A percentile compares a stretch with the other conserved stretches of the same genome.
These are phyloP conservation scores for Numenius arquata DNA, from an alignment of 2,113 vertebrate species.

Conservation along the genomic window DNA sequence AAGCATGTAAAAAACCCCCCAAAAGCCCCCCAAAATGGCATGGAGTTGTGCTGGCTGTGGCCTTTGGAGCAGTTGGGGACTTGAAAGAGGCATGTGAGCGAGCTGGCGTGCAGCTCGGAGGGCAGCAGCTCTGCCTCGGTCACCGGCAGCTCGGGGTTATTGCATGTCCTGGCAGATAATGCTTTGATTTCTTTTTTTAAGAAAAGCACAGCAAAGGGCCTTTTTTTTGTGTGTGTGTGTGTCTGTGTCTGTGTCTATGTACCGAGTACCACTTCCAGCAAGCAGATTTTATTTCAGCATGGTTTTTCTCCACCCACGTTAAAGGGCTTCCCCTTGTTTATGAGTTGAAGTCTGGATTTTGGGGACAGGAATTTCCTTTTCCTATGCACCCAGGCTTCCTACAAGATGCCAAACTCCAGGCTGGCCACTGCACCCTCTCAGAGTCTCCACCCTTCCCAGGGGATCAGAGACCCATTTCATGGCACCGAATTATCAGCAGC, in stretches of 20 bases:
- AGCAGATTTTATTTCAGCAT: not conserved
- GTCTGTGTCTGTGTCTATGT: no score
- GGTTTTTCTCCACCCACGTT: not conserved
- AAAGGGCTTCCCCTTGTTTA: not conserved
- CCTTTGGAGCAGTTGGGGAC: not conserved
- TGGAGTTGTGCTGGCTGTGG: not conserved
- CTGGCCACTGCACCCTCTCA: not conserved
- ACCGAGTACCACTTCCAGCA: not conserved
- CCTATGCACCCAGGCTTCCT: not conserved
- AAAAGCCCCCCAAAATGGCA: not conserved
- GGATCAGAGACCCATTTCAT: not conserved
- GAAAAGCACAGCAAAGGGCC: not conserved
- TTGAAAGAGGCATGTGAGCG: not conserved
- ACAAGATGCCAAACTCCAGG: not conserved
- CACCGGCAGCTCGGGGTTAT: not conserved
- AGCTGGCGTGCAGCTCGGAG: not conserved
- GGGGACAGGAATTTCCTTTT: not conserved
- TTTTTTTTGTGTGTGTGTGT: not conserved
- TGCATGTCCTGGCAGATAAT: not conserved
- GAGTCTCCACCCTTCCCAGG: not conserved
- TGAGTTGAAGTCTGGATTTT: not conserved
- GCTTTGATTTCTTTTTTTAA: not conserved
- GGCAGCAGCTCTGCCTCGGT: not conserved
- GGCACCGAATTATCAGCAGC: not conserved
- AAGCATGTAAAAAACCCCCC: not conserved